Base-by-base conservation (phyloP, 2,113 vertebrate genomes). In the Dolichallabes microphthalmus region DNA sequence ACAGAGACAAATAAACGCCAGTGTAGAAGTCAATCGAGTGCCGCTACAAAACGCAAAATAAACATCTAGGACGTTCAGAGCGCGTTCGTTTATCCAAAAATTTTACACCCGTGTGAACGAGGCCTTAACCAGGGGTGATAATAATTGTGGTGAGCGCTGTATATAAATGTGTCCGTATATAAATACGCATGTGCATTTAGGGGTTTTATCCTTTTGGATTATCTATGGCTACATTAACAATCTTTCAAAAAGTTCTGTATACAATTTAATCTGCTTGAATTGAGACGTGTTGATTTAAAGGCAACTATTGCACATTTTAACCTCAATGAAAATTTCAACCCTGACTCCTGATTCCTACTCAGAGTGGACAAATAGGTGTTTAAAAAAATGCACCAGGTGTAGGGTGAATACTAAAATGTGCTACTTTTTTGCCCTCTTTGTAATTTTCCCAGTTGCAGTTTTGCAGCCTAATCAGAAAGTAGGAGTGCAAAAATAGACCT, bases 361-460 rank as follows among this genome's bases (percentile, higher is more conserved):
- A 69, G 20, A n/a, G 13, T 52, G 45, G 73, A 75, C 25, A 6
- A 45, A 14, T 9, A 27, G 25, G 10, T 73, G 20, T 73, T 10
- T 13, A 50, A 39, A 39, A 45, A 63, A 76, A 45, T 7, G 25
- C 73, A 53, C 25, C 3, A 27, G 73, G 25, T 19, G 4, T 15
- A 53, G 14, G n/a, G 55, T 53, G 73, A 53, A 53, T 76, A 53
- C 25, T 52, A 75, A 73, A 3, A 73, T 11, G 10, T 25, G 3
- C 20, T 27, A 10, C 27, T n/a, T 75, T 75, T n/a, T 13, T 27
- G 45, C 19, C 25, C 39, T 81, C 25, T 69, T 69, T 53, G 17
- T 69, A 55, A 69, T 32, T 82, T 82, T 66, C 20, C 53, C 55
- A n/a, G 82, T 58, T 83, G 53, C 11, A 45, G 66, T 57, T 83